Evolutionary conservation across 2,888 invertebrate genomes (phyloP).

Genomic region (Stegophylla sp.): DNA sequence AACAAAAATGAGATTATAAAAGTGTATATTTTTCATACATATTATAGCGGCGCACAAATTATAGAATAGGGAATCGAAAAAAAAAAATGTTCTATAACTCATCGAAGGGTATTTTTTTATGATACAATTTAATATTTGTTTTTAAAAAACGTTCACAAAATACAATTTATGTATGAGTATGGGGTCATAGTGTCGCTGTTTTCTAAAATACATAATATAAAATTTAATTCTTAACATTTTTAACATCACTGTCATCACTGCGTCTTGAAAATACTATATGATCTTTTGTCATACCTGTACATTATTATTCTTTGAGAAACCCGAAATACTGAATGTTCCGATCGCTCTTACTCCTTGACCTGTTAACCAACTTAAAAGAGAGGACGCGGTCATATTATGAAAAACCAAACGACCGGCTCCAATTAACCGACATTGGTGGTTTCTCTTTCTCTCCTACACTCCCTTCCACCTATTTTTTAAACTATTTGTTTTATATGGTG

Average conservation of each 20-base stretch:
- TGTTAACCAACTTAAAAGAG: conserved; percentile 59
- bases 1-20: too few species aligned
- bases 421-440: conserved; percentile 59
- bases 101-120: too few species aligned
- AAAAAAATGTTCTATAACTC: too few species aligned
- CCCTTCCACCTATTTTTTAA: conserved; percentile 5
- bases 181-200: background rate
- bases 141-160: too few species aligned
- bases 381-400: conserved; percentile 57
- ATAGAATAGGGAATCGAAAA: too few species aligned
- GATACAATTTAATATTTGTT: too few species aligned
- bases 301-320: conserved; percentile 46
- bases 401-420: conserved; percentile 57
- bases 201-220: background rate
- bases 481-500: conserved; percentile 35
- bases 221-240: background rate
- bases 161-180: too few species aligned
- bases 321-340: conserved; percentile 59
- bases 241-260: background rate
- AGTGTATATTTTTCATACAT: too few species aligned
- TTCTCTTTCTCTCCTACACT: conserved; percentile 50
- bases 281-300: conserved; percentile 37
- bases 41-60: too few species aligned
- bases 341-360: conserved; percentile 59
- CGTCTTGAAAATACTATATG: conserved; percentile 15